Base-by-base conservation (phyloP, 2,888 invertebrate genomes). In the Drosophila fungiperda region DNA sequence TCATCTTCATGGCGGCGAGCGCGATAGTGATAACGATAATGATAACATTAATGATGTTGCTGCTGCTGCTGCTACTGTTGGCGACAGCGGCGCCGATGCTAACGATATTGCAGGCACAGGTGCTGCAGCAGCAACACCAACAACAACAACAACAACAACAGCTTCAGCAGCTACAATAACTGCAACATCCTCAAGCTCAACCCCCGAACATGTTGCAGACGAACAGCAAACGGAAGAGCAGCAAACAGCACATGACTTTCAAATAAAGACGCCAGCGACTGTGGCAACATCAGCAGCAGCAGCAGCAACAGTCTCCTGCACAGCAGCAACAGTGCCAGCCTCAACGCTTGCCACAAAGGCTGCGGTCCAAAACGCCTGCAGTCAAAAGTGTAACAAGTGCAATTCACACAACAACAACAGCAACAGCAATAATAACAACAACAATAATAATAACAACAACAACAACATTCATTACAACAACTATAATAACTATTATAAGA, bases 401-500 rank as follows among this genome's bases (percentile, higher is more conserved):
- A 92, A 86, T 59, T 76, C 80, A n/a, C 87, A 79, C 66, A 92
- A 92, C 81, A 92, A 91, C 74, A 92, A 72, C 63, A 85, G 45
- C 74, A 82, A 45, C 57, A 81, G 35, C 60, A 74, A 71, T 63
- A 83, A 42, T 38, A 83, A 60, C n/a, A 84, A 38, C 7, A 77
- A 23, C 1, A 81, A 38, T 2, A 83, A 49, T 12, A 80, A 75
- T 1, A 83, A 61, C 23, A 92, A 89, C 73, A 92, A 92, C 76
- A 92, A 92, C 73, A 92, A 92, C 76, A 88, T 88, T 72, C 92
- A 92, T 86, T 92, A 92, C 87, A 92, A 92, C 82, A 92, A 92
- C 83, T 92, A 92, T 74, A 92, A 92, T 89, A 92, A 92, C 82
- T 92, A 92, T 87, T 92, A 92, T 91, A 91, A 92, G 81, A 93